These are phyloP conservation scores for Hoplias malabaricus DNA, from an alignment of 2,113 vertebrate species.

Conservation along the genomic window DNA sequence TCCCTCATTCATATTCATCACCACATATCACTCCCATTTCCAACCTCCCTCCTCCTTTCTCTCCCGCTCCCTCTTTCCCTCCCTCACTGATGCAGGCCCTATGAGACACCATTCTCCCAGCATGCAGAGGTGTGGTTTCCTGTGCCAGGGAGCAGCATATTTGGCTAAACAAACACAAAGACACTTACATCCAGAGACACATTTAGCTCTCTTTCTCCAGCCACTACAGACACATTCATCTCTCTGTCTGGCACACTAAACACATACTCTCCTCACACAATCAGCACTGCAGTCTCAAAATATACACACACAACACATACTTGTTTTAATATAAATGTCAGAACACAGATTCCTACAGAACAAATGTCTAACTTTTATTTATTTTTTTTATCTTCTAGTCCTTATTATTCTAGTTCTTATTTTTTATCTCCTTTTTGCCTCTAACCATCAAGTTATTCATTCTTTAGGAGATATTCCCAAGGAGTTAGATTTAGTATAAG, in stretches of 20 bases:
- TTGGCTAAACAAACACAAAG: slow-evolving; percentile 33
- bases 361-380: no score
- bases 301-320: not conserved
- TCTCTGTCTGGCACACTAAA: not conserved
- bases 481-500: no score
- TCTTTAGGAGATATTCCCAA: no score
- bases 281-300: no score
- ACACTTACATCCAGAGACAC: not conserved
- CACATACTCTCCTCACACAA: not conserved
- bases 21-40: slow-evolving; percentile 33
- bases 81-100: slow-evolving; percentile 38
- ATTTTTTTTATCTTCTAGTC: no score
- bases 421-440: no score
- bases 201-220: slow-evolving; percentile 19
- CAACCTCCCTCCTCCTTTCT: slow-evolving; percentile 27
- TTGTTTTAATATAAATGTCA: not conserved
- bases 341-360: not conserved
- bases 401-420: no score
- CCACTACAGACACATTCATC: not conserved
- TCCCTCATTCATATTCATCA: slow-evolving; percentile 30
- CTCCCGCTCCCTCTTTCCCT: slow-evolving; percentile 10
- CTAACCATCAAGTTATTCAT: no score
- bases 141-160: slow-evolving; percentile 44
- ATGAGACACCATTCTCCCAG: slow-evolving; percentile 44
- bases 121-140: slow-evolving; percentile 72